phyloP scores from a whole-genome alignment of 1,140 invertebrate genomes.

The Aphaenogaster rudis region DNA sequence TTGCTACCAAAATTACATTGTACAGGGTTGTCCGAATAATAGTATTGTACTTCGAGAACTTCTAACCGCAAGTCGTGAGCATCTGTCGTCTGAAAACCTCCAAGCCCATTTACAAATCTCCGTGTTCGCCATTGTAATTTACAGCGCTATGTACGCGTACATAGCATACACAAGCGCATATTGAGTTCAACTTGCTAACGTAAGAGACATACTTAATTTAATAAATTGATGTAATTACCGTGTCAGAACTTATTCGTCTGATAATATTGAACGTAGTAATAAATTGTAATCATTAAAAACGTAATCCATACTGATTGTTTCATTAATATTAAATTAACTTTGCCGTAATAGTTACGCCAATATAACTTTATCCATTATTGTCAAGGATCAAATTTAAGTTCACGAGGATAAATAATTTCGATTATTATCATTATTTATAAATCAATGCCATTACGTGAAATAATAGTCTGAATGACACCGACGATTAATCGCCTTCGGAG shows the following conservation, averaged over 20 bases:
- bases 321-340: slow-evolving; percentile 21
- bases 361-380: not conserved
- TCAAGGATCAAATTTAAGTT: slow-evolving; percentile 2
- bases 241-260: not conserved
- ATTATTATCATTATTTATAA: not conserved
- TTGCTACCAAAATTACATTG: slow-evolving; percentile 50
- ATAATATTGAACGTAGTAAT: not conserved
- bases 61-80: slow-evolving; percentile 47
- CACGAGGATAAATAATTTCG: not conserved
- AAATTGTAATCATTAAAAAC: slow-evolving; percentile 6
- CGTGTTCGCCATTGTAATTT: slow-evolving; percentile 33
- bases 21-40: slow-evolving; percentile 35
- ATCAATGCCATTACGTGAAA: not conserved
- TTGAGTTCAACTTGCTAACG: not conserved
- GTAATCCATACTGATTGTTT: not conserved
- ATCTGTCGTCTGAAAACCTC: slow-evolving; percentile 48
- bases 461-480: not conserved
- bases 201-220: not conserved
- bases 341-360: not conserved
- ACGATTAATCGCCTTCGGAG: slow-evolving; percentile 13
- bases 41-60: slow-evolving; percentile 41
- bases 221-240: not conserved
- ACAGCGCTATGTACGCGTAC: not conserved
- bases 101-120: slow-evolving; percentile 41
- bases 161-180: not conserved